phyloP scores from a whole-genome alignment of 2,113 vertebrate species.

The Saiga tatarica region DNA sequence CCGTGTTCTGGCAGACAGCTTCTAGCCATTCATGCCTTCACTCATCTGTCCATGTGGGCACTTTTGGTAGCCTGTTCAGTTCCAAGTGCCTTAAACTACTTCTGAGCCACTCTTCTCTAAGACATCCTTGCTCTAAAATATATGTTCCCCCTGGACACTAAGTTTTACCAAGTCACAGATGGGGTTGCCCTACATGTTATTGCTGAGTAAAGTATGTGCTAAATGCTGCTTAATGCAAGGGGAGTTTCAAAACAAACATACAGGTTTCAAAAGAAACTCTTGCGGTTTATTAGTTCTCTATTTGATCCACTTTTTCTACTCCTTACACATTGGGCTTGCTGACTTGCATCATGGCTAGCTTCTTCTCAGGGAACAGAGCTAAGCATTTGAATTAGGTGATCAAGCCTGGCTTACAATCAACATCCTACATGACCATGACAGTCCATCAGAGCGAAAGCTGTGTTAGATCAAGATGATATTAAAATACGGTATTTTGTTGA shows the following conservation, averaged over 20 bases:
- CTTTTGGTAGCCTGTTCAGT: not conserved
- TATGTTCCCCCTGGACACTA: not conserved
- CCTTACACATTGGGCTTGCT: not conserved
- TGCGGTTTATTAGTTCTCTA: not conserved
- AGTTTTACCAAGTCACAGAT: not conserved
- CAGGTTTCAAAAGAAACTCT: not conserved
- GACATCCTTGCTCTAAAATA: not conserved
- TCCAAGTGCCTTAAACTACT: not conserved
- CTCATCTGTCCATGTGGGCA: rapidly evolving
- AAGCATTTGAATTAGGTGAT: not conserved
- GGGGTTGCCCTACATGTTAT: not conserved
- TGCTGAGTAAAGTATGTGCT: not conserved
- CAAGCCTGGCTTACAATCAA: not conserved
- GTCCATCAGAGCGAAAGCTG: not conserved
- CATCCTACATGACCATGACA: not conserved
- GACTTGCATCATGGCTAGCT: not conserved
- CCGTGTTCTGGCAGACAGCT: not conserved
- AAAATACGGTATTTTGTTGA: not conserved
- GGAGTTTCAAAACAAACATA: not conserved
- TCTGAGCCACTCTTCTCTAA: not conserved
- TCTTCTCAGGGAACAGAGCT: not conserved
- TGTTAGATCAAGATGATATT: not conserved
- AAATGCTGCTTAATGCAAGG: not conserved
- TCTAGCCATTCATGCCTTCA: not conserved
- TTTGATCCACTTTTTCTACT: not conserved